A percentile compares a stretch with the other conserved stretches of the same genome.
Evolutionary conservation across 2,888 invertebrate species (phyloP).

Genomic region (Leptopilina drosophilae): DNA sequence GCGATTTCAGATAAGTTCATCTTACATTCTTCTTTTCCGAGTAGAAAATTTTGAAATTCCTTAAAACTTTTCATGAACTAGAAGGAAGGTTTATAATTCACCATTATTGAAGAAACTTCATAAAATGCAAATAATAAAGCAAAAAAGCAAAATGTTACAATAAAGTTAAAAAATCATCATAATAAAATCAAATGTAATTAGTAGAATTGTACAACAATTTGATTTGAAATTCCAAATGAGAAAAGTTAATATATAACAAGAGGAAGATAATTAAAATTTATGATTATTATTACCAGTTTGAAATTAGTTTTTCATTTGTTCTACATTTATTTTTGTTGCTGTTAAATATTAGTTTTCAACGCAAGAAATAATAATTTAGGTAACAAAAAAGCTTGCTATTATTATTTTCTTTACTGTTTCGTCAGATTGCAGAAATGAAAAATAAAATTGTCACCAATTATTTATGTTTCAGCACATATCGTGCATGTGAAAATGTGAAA

Average conservation of each 20-base stretch:
- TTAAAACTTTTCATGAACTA: neutral
- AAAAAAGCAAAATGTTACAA: neutral
- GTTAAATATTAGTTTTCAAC: too few relatives aligned
- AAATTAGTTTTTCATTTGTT: too few relatives aligned
- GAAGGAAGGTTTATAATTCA: neutral
- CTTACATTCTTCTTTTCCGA: conserved; percentile 3
- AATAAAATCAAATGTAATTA: neutral
- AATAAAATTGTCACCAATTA: neutral
- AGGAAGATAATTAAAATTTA: too few relatives aligned
- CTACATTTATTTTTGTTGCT: too few relatives aligned
- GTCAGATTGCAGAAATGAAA: too few relatives aligned
- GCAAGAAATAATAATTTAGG: too few relatives aligned
- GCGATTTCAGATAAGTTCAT: conserved; percentile 8
- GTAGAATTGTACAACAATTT: too few relatives aligned
- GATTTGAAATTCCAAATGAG: too few relatives aligned
- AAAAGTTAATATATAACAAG: too few relatives aligned
- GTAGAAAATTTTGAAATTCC: neutral
- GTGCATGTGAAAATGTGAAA: neutral
- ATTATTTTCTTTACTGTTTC: too few relatives aligned
- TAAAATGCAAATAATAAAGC: neutral
- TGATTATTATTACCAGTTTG: too few relatives aligned
- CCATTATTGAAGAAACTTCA: neutral
- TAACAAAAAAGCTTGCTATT: too few relatives aligned
- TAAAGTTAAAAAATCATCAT: neutral
- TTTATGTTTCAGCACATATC: neutral